Base-by-base conservation (phyloP, 2,113 vertebrate genomes). In the Herpailurus yagouaroundi region DNA sequence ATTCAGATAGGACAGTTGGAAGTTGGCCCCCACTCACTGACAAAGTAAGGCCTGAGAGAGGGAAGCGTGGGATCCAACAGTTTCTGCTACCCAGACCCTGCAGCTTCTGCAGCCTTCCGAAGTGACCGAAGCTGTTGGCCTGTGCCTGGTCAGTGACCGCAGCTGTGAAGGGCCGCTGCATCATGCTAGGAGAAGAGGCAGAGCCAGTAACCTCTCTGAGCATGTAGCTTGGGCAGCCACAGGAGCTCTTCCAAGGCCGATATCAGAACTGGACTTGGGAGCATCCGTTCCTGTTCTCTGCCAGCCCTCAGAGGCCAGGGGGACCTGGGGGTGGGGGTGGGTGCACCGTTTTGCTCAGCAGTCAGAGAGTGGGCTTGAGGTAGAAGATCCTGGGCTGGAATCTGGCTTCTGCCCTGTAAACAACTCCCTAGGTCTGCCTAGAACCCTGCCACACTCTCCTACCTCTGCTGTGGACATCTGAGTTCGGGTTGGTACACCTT, bases 11-110 rank as follows among this genome's bases (percentile, higher is more conserved):
- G 38, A 73, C 1, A 41, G 48, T 31, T 38, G 29, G 63, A 84
- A 29, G 31, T 41, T 31, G 45, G 7, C 18, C 16, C 23, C 1
- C 2, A 18, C 12, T 21, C 38, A 12, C 4, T n/a, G 13, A 60
- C 81, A 25, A 29, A 29, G 5, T 29, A 64, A 74, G 45, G 23
- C 73, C 48, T 38, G 57, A 80, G 52, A 48, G 27, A 7, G 3
- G 2, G 38, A 16, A 4, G 18, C 4, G 14, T 14, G 50, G 71
- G 5, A 31, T 13, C 13, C 7, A 16, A 0, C 4, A n/a, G 19
- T 14, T 38, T 36, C 21, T 19, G 16, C 29, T 41, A 3, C 48
- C 5, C 8, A 27, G 55, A 60, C 25, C 21, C 7, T 31, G 45
- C 10, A 57, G n/a, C 36, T 7, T 77, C 48, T n/a, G 15, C 31